These are phyloP conservation scores for Dendrocincla tyrannina DNA, from an alignment of 2,797 vertebrate species.

Conservation along the genomic window DNA sequence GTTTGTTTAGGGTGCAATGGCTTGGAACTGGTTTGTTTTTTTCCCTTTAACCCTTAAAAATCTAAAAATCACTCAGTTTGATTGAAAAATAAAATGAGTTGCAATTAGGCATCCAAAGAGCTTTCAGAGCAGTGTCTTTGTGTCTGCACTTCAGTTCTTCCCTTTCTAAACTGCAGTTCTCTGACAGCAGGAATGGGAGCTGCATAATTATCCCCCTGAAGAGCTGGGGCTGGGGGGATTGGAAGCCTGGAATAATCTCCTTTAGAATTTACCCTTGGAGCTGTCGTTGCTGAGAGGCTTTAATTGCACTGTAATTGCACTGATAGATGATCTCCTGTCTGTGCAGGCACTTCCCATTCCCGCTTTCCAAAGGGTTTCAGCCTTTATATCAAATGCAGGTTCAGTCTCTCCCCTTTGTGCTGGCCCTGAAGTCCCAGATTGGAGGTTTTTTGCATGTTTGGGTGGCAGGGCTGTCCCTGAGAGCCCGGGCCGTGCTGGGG, in stretches of 20 bases:
- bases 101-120: not conserved
- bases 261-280: constrained; percentile 25
- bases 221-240: constrained; percentile 42
- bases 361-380: not conserved
- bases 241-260: constrained; percentile 40
- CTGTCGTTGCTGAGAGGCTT: constrained; percentile 45
- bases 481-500: not conserved
- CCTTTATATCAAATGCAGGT: not conserved
- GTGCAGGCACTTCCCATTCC: constrained; percentile 23
- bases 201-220: constrained; percentile 59
- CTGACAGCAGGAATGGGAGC: constrained; percentile 49
- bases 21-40: not conserved
- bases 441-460: not conserved
- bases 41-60: not conserved
- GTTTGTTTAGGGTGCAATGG: not conserved
- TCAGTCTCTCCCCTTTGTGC: not conserved
- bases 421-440: not conserved
- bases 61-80: not conserved
- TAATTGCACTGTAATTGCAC: constrained; percentile 53
- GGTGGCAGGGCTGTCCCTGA: not conserved
- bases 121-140: not conserved
- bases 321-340: constrained; percentile 52
- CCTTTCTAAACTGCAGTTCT: not conserved
- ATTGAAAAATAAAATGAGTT: not conserved
- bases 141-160: constrained; percentile 19